Evolutionary conservation across 2,888 invertebrate genomes (phyloP), one percentile per base, ranked within the genome.

Genomic region (Cataglyphis albicans): DNA sequence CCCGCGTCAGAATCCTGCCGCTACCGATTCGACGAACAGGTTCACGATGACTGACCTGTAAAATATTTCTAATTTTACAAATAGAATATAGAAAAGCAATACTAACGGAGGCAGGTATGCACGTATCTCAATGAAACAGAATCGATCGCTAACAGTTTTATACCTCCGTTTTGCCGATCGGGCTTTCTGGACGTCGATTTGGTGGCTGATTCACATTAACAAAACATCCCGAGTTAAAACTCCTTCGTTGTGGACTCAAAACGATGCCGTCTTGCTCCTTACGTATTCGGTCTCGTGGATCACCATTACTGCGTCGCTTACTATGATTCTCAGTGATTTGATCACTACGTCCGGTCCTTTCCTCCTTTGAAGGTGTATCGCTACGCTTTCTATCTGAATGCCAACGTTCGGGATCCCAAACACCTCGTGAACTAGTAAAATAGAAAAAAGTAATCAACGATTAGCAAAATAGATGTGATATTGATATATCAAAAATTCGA

Each of bases 181-280:
- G 95, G 84, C 95, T 95, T 72, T 95, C 95, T 3, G 95, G 93
- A 75, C 94, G 92, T 82, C 94, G 92, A 44, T 83, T 89, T 18
- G 91, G 84, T 12, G 92, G 91, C 74, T 93, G 93, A 75, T 89
- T 91, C 25, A 94, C 92, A 64, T 94, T 94, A 81, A 98, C 98
- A 90, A 97, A 98, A 95, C 98, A 98, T 81, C 98, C 98, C 18
- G 97, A 97, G 91, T 97, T 98, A 95, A 98, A 98, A 91, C 97
- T 98, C 88, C 98, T 96, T 15, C 98, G 96, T 94, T 98, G 98
- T 74, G 98, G 98, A 89, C 98, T 97, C 91, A 98, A 95, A 89
- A 98, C 97, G 90, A 98, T 97, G 73, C 97, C 97, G 94, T 97
- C 97, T 93, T 97, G 97, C 94, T 98, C 97, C 94, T 98, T 98